phyloP scores from a whole-genome alignment of 1,140 invertebrate species.

The Drosophila ambigua region DNA sequence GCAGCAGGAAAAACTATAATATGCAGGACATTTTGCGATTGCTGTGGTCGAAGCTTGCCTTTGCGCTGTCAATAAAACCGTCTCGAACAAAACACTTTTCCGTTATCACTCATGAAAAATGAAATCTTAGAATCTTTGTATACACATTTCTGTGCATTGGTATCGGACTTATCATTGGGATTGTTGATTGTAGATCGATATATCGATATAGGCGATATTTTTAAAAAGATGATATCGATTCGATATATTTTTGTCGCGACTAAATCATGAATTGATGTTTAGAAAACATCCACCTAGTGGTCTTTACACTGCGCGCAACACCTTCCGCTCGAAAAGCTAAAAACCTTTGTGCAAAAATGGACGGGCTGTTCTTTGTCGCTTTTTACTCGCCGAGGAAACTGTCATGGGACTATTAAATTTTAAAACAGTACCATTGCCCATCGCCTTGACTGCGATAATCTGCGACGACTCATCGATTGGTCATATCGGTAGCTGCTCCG shows the following conservation, averaged over 20 bases:
- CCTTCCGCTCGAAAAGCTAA: not conserved
- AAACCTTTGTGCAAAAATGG: not conserved
- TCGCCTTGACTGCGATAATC: not conserved
- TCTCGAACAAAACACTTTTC: conserved; percentile 41
- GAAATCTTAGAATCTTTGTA: conserved; percentile 75
- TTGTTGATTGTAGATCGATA: too few relatives aligned
- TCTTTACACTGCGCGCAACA: too few relatives aligned
- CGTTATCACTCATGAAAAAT: conserved; percentile 71
- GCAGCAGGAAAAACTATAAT: conserved; percentile 66
- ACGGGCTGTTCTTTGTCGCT: too few relatives aligned
- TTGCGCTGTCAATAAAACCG: conserved; percentile 42
- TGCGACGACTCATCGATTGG: not conserved
- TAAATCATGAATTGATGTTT: too few relatives aligned
- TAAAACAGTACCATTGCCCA: too few relatives aligned
- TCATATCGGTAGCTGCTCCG: conserved; percentile 8
- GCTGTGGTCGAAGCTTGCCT: conserved; percentile 29
- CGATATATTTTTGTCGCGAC: too few relatives aligned
- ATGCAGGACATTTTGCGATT: conserved; percentile 47
- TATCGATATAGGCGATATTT: too few relatives aligned
- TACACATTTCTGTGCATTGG: conserved; percentile 54
- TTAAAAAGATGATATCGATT: too few relatives aligned
- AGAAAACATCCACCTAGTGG: too few relatives aligned
- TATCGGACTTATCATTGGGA: too few relatives aligned
- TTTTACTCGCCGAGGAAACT: too few relatives aligned
- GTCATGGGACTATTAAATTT: too few relatives aligned